Conservation (phyloP, 2,113 vertebrate species). For the Chlamydotis undulata region DNA sequence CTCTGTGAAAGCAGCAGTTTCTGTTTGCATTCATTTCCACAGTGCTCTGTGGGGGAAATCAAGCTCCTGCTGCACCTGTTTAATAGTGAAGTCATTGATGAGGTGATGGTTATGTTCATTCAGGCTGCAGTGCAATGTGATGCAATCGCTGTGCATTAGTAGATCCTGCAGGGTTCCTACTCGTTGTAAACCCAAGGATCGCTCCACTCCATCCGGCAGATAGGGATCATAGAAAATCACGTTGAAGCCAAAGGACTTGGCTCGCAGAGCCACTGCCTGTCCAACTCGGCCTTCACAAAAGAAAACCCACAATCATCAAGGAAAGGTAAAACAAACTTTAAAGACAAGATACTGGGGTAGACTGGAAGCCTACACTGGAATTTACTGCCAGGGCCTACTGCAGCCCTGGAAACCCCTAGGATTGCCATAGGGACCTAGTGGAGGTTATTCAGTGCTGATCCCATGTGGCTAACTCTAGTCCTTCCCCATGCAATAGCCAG, state of each 20-base stretch:
- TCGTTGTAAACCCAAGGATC: slow-evolving; percentile 87
- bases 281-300: slow-evolving; percentile 84
- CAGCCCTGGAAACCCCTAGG: not conserved
- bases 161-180: slow-evolving; percentile 90
- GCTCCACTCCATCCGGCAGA: slow-evolving; percentile 88
- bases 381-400: not conserved
- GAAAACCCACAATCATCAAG: slow-evolving; percentile 66
- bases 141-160: slow-evolving; percentile 91
- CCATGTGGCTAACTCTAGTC: not conserved
- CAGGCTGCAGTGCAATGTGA: slow-evolving; percentile 90
- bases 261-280: slow-evolving; percentile 89
- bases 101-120: slow-evolving; percentile 95
- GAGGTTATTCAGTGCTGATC: not conserved
- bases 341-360: slow-evolving; percentile 44
- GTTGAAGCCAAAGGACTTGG: slow-evolving; percentile 90
- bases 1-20: slow-evolving; percentile 62
- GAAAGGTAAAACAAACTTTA: slow-evolving; percentile 54
- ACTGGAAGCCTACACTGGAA: slow-evolving; percentile 5
- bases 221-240: slow-evolving; percentile 92
- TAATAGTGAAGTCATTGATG: slow-evolving; percentile 94
- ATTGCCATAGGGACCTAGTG: not conserved
- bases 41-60: slow-evolving; percentile 50
- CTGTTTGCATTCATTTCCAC: slow-evolving; percentile 56
- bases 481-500: slow-evolving; percentile 14
- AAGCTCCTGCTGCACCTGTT: slow-evolving; percentile 83